Evolutionary conservation across 1,140 invertebrate genomes (phyloP), one percentile per base, ranked within the genome.

Genomic region (Macrobrachium rosenbergii): DNA sequence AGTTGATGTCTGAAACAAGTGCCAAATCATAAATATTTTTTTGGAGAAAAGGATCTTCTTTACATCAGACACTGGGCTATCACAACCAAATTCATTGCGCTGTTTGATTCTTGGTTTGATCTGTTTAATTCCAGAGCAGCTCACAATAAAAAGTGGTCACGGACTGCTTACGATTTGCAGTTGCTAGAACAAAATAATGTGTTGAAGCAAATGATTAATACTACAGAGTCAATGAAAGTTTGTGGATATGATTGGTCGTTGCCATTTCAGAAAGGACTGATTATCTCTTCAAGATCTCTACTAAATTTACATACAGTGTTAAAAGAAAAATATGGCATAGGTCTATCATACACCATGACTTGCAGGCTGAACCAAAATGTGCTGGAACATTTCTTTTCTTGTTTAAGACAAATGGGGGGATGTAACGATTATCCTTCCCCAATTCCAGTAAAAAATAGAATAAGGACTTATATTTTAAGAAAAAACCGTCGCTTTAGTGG

Each of bases 251-350:
- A 73, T 16, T 23, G 23, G 14, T 17, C 23, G 69, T 73, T 17
- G 14, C 69, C 14, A 23, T 73, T 73, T 73, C 69, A 73, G 69
- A 73, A 73, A 73, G 69, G 69, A 16, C 69, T 73, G 14, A 28
- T 73, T 73, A 23, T 73, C 69, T 17, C n/a, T n/a, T n/a, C n/a
- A n/a, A n/a, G n/a, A n/a, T n/a, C n/a, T 37, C 28, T 37, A 2
- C 1, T 1, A 3, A 75, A 75, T 16, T 2, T 75, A 28, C 28
- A 75, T 75, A 28, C 14, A 16, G 23, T 73, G 69, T 14, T 77
- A 10, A 43, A 52, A 52, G 6, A 77, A 52, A 77, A 77, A 45
- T 77, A 43, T n/a, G n/a, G 75, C 52, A n/a, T n/a, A n/a, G n/a
- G n/a, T n/a, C n/a, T 43, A n/a, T 43, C 28, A 77, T 77, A 77